Percentiles rank a stretch among this genome's conserved stretches.
phyloP scores from a whole-genome alignment of 1,140 invertebrate genomes.

The Drosophila athabasca region DNA sequence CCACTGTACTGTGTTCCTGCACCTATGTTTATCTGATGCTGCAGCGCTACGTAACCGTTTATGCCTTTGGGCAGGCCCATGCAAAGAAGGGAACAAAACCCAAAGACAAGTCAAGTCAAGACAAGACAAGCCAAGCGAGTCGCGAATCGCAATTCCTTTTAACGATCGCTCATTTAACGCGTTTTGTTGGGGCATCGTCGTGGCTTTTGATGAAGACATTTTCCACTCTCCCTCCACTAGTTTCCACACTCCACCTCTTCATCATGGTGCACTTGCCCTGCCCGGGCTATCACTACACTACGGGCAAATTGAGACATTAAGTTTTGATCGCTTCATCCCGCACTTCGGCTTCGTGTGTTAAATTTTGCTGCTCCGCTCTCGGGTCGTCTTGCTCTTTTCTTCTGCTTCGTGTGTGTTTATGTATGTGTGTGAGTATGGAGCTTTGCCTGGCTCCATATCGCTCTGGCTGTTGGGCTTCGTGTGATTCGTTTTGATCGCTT shows the following conservation, averaged over 20 bases:
- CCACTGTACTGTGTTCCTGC: slow-evolving; percentile 35
- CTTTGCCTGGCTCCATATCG: no score
- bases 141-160: slow-evolving; percentile 66
- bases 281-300: no score
- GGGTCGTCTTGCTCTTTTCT: no score
- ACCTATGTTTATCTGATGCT: slow-evolving; percentile 41
- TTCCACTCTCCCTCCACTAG: slow-evolving; percentile 16
- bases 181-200: slow-evolving; percentile 61
- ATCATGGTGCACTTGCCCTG: no score
- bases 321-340: slow-evolving; percentile 33
- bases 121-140: slow-evolving; percentile 41
- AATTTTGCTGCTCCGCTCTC: no score
- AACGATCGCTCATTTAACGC: slow-evolving; percentile 81
- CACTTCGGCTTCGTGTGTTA: not conserved
- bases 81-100: slow-evolving; percentile 41
- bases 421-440: no score
- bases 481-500: no score
- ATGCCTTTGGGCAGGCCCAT: slow-evolving; percentile 37
- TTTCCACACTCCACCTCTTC: slow-evolving; percentile 20
- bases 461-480: no score
- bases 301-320: slow-evolving; percentile 79
- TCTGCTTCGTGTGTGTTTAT: slow-evolving; percentile 15
- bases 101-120: slow-evolving; percentile 25
- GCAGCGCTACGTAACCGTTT: slow-evolving; percentile 51
- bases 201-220: slow-evolving; percentile 78